Percentiles rank a stretch among this genome's conserved stretches.
phyloP scores from a whole-genome alignment of 2,797 vertebrate species.

The Poecile montanus region DNA sequence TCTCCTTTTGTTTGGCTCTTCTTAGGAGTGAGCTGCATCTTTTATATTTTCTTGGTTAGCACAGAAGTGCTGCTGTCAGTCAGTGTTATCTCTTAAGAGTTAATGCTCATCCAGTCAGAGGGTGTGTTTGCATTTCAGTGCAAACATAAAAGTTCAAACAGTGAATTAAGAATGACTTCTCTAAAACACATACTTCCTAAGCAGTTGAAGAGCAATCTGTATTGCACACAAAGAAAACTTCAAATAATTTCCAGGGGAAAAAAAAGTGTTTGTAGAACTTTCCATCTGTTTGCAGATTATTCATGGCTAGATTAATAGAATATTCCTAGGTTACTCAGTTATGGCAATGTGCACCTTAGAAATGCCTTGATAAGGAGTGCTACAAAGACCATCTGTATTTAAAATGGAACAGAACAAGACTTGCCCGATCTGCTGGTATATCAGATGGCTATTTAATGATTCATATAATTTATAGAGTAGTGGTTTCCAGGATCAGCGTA shows the following conservation, averaged over 20 bases:
- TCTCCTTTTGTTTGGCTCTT: not conserved
- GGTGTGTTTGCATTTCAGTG: not conserved
- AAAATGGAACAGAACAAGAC: not conserved
- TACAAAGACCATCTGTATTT: not conserved
- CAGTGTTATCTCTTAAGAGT: not conserved
- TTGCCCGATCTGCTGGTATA: not conserved
- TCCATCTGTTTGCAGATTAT: conserved; percentile 24
- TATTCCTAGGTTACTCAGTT: not conserved
- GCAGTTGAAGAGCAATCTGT: not conserved
- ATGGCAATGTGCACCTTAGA: not conserved
- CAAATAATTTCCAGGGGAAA: not conserved
- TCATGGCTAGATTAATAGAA: not conserved
- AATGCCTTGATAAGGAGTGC: not conserved
- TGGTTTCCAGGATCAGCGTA: not conserved
- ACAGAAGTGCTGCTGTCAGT: not conserved
- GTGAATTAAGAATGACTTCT: conserved; percentile 16
- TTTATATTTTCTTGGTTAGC: not conserved
- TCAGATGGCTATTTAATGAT: not conserved
- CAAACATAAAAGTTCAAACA: conserved; percentile 31
- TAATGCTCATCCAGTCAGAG: not conserved
- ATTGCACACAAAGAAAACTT: not conserved
- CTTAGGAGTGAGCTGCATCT: not conserved
- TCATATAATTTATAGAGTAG: not conserved
- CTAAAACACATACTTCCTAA: not conserved
- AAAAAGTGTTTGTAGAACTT: conserved; percentile 5